phyloP scores from a whole-genome alignment of 2,113 vertebrate genomes.

The Phasianus colchicus region DNA sequence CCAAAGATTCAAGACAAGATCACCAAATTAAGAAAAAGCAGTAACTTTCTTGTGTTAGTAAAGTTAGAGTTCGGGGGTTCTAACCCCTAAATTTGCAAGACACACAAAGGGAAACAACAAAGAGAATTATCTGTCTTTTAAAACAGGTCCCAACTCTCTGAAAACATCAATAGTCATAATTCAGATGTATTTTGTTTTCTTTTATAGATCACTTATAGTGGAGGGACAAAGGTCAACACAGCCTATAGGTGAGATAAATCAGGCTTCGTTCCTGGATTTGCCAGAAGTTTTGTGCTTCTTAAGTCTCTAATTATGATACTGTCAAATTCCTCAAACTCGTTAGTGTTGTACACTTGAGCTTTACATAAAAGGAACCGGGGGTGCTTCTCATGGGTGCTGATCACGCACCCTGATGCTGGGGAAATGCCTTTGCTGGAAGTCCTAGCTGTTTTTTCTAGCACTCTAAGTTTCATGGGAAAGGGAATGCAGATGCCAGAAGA shows the following conservation, averaged over 20 bases:
- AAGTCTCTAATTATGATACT: neutral
- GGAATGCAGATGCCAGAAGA: neutral
- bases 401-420: neutral
- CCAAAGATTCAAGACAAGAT: neutral
- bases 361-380: neutral
- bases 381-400: neutral
- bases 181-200: neutral
- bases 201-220: neutral
- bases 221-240: neutral
- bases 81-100: neutral
- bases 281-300: neutral
- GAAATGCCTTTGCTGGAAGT: neutral
- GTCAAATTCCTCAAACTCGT: neutral
- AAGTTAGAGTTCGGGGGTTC: neutral
- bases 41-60: fast-evolving
- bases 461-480: neutral
- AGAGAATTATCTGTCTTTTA: neutral
- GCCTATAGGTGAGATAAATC: neutral
- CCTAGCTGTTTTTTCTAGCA: neutral
- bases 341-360: neutral
- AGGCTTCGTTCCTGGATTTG: neutral
- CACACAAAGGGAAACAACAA: neutral
- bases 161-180: neutral
- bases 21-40: fast-evolving
- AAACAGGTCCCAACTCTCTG: neutral